Evolutionary conservation across 1,140 invertebrate genomes (phyloP).

Genomic region (Drosophila grimshawi): DNA sequence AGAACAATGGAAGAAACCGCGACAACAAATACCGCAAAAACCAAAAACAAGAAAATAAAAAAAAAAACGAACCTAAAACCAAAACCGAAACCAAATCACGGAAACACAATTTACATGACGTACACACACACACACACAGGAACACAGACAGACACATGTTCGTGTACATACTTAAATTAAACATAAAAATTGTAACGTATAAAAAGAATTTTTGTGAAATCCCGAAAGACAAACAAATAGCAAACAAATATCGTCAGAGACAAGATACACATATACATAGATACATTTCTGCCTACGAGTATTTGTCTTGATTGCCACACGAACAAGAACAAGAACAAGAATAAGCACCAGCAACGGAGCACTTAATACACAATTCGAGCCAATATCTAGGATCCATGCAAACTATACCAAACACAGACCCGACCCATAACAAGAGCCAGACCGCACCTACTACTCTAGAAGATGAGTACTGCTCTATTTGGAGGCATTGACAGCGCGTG

Average conservation of each 20-base stretch:
- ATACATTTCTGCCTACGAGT: constrained; percentile 40
- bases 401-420: not conserved
- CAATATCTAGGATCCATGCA: constrained; percentile 45
- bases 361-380: constrained; percentile 42
- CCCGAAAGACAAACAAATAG: constrained; percentile 71
- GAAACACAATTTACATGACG: constrained; percentile 33
- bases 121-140: constrained; percentile 16
- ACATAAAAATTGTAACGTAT: constrained; percentile 70
- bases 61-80: constrained; percentile 19
- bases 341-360: constrained; percentile 22
- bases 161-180: constrained; percentile 54
- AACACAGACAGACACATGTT: constrained; percentile 52
- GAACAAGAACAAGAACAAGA: constrained; percentile 58
- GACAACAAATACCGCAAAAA: constrained; percentile 75
- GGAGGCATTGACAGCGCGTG: constrained; percentile 63
- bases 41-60: constrained; percentile 31
- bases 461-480: constrained; percentile 23
- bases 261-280: constrained; percentile 51
- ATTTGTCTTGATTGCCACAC: constrained; percentile 58
- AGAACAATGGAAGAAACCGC: constrained; percentile 65
- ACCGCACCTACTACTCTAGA: constrained; percentile 41
- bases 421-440: not conserved
- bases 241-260: constrained; percentile 61
- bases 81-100: constrained; percentile 37
- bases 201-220: constrained; percentile 78